Base-by-base conservation (phyloP, 2,797 vertebrate genomes). In the Alosa sapidissima region DNA sequence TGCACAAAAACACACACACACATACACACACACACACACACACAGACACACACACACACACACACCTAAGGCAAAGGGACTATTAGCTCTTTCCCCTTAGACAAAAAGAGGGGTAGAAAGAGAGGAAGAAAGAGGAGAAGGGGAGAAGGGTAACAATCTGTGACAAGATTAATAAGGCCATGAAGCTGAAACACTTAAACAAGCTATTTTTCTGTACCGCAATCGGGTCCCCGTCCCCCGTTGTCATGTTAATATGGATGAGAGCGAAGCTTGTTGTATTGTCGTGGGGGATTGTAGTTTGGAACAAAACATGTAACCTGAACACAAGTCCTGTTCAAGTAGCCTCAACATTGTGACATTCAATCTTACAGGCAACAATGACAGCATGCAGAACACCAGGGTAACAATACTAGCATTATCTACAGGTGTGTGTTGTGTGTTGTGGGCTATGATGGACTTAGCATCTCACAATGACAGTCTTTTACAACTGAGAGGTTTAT, bases 231-330 rank as follows among this genome's bases (percentile, higher is more conserved):
- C 92, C 91, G 91, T 90, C 92, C 92, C 91, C 92, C 92, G 91
- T 95, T 95, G 93, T 95, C 92, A 95, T 95, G 94, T 92, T 94
- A 95, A 95, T 93, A 90, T 90, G 93, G 93, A 95, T 94, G 93
- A 94, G 92, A 89, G 91, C 89, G 91, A 91, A 95, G 93, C 92
- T 92, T 92, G 93, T 93, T 93, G 92, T 92, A 91, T 92, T 90
- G 91, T 91, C 90, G 89, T 87, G 90, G 91, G 92, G 90, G 92
- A 92, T 21, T 89, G 90, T 92, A 91, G 91, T 91, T 92, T 91
- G 89, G 93, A 94, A 92, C 91, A 91, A 86, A 86, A 88, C 60
- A 86, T 47, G 81, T 84, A 85, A 87, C 86, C 86, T 81, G 68
- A 87, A 84, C 51, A 81, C 85, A 84, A 33, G 45, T 60, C 62